These are phyloP conservation scores for Sorex fumeus DNA, from an alignment of 2,113 vertebrate genomes.

Conservation along the genomic window DNA sequence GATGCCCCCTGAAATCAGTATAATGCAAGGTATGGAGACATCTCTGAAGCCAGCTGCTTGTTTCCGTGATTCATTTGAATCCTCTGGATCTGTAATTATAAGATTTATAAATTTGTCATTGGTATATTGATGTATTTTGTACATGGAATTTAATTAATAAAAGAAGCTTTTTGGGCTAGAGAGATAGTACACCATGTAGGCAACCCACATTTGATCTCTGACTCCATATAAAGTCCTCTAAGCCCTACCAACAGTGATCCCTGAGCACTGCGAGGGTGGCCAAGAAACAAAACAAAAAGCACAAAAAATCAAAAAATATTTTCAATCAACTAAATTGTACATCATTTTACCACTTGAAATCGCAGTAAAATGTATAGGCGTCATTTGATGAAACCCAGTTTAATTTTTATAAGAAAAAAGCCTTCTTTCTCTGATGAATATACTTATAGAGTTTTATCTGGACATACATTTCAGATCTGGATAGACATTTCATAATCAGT, in stretches of 20 bases:
- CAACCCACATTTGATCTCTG: too few species aligned
- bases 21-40: too few species aligned
- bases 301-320: not conserved
- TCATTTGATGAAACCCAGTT: not conserved
- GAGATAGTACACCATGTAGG: too few species aligned
- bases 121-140: not conserved
- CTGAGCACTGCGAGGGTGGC: too few species aligned
- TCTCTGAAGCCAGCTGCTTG: too few species aligned
- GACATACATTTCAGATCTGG: not conserved
- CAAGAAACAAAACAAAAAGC: too few species aligned
- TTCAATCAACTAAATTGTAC: not conserved
- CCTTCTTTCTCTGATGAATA: not conserved
- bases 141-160: constrained; percentile 33
- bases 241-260: too few species aligned
- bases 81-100: not conserved
- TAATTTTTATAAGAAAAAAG: not conserved
- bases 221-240: too few species aligned
- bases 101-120: constrained; percentile 3
- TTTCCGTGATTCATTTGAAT: too few species aligned
- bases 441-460: not conserved
- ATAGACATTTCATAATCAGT: not conserved
- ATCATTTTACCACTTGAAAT: not conserved
- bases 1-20: too few species aligned
- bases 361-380: not conserved
- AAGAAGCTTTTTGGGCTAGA: not conserved